Base-by-base conservation (phyloP, 2,113 vertebrate species). In the Actinemys pallida region DNA sequence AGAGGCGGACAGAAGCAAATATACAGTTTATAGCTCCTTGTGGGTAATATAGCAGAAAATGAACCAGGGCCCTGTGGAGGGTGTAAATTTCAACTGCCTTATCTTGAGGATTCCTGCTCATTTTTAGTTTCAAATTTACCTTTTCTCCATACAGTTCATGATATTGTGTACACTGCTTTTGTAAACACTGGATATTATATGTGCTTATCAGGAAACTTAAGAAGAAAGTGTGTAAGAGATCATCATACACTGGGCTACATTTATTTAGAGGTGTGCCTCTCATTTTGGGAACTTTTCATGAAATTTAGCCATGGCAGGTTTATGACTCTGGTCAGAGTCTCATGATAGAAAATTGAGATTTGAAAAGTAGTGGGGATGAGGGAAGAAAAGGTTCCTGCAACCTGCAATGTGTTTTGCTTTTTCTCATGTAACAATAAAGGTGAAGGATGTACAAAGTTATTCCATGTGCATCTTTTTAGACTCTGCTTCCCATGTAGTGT, bases 111-210 rank as follows among this genome's bases (percentile, higher is more conserved):
- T 88, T 80, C 75, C 47, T 76, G 35, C 39, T 93, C 4, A 2
- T 20, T 95, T 45, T 95, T 16, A 59, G 29, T 54, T 93, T 84
- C 27, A 57, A 12, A 31, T 87, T 69, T 59, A 76, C 75, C 6
- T 53, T 5, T 47, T 27, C 27, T 92, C 69, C 65, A 0, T 8
- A 3, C 85, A 87, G 53, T n/a, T 16, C 88, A 56, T 52, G 24
- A n/a, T 83, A 19, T 29, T 72, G 42, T 27, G 56, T 52, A 86
- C 76, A 62, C 24, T 84, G 25, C 25, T 83, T 69, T 53, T 86
- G 25, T 84, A 6, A 83, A 11, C 19, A 53, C 29, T 83, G 50
- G 62, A 6, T 5, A 7, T 4, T 16, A 16, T 0, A 0, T 65
- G 20, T 1, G 4, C 3, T 45, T 27, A 86, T 50, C 82, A 56